Evolutionary conservation across 2,797 vertebrate genomes (phyloP).

Genomic region (Hylomyscus alleni): DNA sequence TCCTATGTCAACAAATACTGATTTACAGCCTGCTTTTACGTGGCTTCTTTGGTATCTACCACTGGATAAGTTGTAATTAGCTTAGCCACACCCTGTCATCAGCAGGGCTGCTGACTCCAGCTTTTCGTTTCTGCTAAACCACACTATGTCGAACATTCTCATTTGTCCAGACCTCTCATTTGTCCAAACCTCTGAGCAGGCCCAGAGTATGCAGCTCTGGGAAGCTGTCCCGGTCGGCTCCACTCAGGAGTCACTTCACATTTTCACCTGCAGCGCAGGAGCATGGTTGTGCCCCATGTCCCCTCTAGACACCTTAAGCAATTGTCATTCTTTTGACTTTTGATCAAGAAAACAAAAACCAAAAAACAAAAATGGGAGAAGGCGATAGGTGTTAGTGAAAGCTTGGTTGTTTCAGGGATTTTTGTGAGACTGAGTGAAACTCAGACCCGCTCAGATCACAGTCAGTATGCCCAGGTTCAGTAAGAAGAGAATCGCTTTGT

Average conservation of each 20-base stretch:
- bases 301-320: background rate
- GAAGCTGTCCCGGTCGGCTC: slow-evolving; percentile 20
- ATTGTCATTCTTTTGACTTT: background rate
- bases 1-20: slow-evolving; percentile 32
- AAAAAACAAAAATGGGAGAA: background rate
- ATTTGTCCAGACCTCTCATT: background rate
- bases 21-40: background rate
- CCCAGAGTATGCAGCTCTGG: background rate
- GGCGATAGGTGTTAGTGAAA: background rate
- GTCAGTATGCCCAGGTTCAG: background rate
- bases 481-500: background rate
- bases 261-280: background rate
- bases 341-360: background rate
- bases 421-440: background rate
- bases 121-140: background rate
- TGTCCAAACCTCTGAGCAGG: background rate
- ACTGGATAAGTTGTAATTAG: background rate
- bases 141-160: background rate
- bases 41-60: background rate
- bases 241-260: background rate
- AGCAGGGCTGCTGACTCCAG: background rate
- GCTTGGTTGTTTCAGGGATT: background rate
- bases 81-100: slow-evolving; percentile 6
- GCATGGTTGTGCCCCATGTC: background rate
- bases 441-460: background rate